Evolutionary conservation across 2,113 vertebrate genomes (phyloP).

Genomic region (Carettochelys insculpta): DNA sequence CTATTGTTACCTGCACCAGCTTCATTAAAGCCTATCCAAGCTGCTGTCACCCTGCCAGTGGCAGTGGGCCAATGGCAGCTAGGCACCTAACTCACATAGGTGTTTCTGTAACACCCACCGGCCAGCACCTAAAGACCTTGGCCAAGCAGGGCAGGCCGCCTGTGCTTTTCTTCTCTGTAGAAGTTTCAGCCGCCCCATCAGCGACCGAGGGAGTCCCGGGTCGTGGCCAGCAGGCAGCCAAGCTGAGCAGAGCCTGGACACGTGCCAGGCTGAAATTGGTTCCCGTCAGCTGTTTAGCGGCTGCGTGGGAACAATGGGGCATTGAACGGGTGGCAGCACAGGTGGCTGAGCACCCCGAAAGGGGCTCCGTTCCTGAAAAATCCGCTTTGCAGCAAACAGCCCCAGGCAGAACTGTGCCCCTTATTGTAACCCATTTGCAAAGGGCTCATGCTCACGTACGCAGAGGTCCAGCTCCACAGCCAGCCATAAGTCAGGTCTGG

Average conservation of each 20-base stretch:
- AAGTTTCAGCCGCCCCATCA: neutral
- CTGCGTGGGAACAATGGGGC: neutral
- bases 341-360: neutral
- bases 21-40: neutral
- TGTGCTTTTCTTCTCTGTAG: neutral
- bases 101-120: neutral
- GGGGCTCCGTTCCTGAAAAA: fast-evolving
- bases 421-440: fast-evolving
- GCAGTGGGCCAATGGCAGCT: neutral
- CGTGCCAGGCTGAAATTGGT: neutral
- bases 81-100: neutral
- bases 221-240: fast-evolving
- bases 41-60: neutral
- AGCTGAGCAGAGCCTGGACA: fast-evolving
- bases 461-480: neutral
- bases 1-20: neutral
- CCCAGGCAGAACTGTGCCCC: neutral
- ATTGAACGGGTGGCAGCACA: neutral
- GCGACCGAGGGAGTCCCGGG: fast-evolving
- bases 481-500: neutral
- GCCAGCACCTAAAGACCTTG: neutral
- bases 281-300: neutral
- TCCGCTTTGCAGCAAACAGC: neutral
- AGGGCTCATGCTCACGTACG: fast-evolving
- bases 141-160: neutral